Base-by-base conservation (phyloP, 1,140 invertebrate species). In the Brachionus rubens region DNA sequence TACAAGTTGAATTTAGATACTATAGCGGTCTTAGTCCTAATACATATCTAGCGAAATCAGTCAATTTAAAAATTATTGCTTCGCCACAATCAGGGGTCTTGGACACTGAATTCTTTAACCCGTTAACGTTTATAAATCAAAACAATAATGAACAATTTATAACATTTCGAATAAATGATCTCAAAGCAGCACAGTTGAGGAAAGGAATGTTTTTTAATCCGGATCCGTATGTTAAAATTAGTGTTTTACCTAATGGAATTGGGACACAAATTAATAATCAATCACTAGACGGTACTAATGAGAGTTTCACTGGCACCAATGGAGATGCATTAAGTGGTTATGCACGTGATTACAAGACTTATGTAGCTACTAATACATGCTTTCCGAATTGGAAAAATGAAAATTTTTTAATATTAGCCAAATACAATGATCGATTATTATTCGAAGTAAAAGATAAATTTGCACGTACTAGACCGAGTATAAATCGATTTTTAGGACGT, bases 401-500 rank as follows among this genome's bases (percentile, higher is more conserved):
- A 82, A 80, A 81, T 46, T 87, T 86, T 79, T 79, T 80, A 28
- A 81, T 86, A 75, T 80, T 84, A 41, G 83, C 81, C 5, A 80
- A 82, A 75, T 79, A 82, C 3, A 80, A 82, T 16, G 86, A 87
- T 80, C 79, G 85, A 10, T 70, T 87, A 26, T 85, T 87, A 62
- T 82, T 87, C 78, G 86, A 87, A 79, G 81, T 87, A 43, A 87
- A 87, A 78, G 86, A 87, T 78, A 87, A 86, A 78, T 87, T 87
- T 81, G 82, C 83, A 5, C 87, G 86, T 77, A 86, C 84, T 79
- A 80, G 86, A 16, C 86, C 86, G 1, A 84, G 84, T 4, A 84
- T 87, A 56, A 86, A 82, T 76, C 80, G 86, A 14, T 87, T 86
- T 78, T 80, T 87, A 7, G 86, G 86, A 30, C 83, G 82, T 77